Evolutionary conservation across 2,113 vertebrate species (phyloP).

Genomic region (Pontoporia blainvillei): DNA sequence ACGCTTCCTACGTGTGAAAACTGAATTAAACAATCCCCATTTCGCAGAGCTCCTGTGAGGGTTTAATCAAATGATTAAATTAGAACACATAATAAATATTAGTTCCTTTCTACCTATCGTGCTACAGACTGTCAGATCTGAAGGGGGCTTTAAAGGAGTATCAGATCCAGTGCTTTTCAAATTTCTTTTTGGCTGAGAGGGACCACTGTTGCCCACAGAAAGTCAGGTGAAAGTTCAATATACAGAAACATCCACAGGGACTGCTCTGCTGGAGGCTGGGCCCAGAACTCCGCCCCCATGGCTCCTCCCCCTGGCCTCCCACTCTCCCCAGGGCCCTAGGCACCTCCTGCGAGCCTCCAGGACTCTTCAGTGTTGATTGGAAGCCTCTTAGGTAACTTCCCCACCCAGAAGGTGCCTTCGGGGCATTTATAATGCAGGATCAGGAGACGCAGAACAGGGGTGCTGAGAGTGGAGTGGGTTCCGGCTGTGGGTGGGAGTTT

Average conservation of each 20-base stretch:
- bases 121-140: neutral
- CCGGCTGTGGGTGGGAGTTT: neutral
- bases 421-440: neutral
- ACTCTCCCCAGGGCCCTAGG: neutral
- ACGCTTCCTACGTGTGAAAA: neutral
- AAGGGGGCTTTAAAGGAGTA: neutral
- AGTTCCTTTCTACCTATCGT: neutral
- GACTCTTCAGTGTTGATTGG: neutral
- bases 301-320: neutral
- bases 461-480: accelerated
- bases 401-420: neutral
- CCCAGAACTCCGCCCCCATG: neutral
- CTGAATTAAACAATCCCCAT: neutral
- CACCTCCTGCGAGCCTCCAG: neutral
- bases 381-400: neutral
- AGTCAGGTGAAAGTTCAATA: neutral
- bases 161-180: neutral
- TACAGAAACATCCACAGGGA: accelerated
- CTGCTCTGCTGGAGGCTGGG: neutral
- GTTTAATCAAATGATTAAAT: neutral
- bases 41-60: neutral
- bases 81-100: neutral
- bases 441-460: neutral
- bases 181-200: neutral
- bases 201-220: neutral